Evolutionary conservation across 2,888 invertebrate genomes (phyloP).

Genomic region (Molanna angustata): DNA sequence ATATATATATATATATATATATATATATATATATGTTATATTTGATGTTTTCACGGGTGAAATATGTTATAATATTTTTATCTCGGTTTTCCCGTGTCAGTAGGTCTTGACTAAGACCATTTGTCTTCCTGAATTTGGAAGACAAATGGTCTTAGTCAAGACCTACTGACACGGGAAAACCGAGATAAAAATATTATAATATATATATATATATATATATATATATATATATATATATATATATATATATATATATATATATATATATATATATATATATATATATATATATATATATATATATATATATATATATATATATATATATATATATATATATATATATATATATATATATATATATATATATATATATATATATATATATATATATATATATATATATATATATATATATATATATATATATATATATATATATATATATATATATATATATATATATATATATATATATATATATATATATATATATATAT

Average conservation of each 20-base stretch:
- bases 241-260: background rate
- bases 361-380: background rate
- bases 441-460: background rate
- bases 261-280: background rate
- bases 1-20: background rate
- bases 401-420: background rate
- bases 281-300: background rate
- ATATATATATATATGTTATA: too few species aligned
- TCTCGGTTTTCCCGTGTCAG: too few species aligned
- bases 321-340: background rate
- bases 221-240: background rate
- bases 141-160: too few species aligned
- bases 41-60: too few species aligned
- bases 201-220: background rate
- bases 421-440: background rate
- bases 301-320: background rate
- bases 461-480: background rate
- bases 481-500: too few species aligned
- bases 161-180: too few species aligned
- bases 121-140: too few species aligned
- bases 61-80: too few species aligned
- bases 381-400: background rate
- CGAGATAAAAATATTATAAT: too few species aligned
- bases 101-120: too few species aligned
- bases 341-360: background rate